Conservation (phyloP, 1,140 invertebrate genomes). For the Drosophila miranda region DNA sequence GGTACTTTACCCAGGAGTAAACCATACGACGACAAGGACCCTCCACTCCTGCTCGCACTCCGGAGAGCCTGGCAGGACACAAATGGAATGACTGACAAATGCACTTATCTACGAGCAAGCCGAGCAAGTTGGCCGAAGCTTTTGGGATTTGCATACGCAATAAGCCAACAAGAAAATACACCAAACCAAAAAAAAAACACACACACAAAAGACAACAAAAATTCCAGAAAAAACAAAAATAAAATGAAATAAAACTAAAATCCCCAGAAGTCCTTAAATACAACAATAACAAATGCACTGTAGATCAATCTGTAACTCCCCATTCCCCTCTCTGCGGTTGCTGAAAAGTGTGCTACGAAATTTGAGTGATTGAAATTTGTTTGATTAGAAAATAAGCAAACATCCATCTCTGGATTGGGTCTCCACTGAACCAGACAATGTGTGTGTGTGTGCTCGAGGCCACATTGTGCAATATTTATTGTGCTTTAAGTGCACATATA, state of each 20-base stretch:
- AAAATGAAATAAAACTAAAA: constrained; percentile 29
- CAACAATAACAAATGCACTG: constrained; percentile 44
- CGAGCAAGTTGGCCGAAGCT: constrained; percentile 48
- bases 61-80: constrained; percentile 14
- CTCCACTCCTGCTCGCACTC: constrained; percentile 3
- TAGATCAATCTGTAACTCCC: constrained; percentile 26
- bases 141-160: constrained; percentile 68
- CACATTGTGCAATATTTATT: constrained; percentile 57
- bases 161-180: constrained; percentile 33
- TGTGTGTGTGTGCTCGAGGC: constrained; percentile 26
- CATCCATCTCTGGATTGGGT: constrained; percentile 6
- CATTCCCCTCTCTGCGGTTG: background rate
- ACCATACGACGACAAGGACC: constrained; percentile 34
- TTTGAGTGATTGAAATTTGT: constrained; percentile 54
- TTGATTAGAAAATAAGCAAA: constrained; percentile 47
- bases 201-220: constrained; percentile 21
- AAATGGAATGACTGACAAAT: constrained; percentile 75
- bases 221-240: constrained; percentile 23
- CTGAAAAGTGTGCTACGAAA: constrained; percentile 42
- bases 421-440: constrained; percentile 31
- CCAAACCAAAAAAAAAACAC: constrained; percentile 26
- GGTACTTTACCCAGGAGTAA: constrained; percentile 57
- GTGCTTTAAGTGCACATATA: constrained; percentile 25
- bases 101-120: constrained; percentile 59
- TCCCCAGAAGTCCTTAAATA: constrained; percentile 27